Evolutionary conservation across 2,888 invertebrate species (phyloP), one percentile per base, ranked within the genome.

Genomic region (Siphonodentalium dalli): DNA sequence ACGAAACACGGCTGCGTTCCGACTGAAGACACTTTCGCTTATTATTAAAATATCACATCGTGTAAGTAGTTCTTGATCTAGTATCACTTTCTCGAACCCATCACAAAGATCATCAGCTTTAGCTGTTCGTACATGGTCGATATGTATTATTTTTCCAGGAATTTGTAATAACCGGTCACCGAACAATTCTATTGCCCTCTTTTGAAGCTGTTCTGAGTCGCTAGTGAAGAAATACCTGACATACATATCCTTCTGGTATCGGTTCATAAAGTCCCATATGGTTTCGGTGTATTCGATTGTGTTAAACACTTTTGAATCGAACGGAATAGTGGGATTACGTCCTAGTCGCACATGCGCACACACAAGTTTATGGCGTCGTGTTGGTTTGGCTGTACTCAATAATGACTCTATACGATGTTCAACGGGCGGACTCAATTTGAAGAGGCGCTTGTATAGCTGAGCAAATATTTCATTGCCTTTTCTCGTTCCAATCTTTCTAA

Each of bases 331-430:
- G 2, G 56, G 56, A 46, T 56, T 56, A 34, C 31, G 43, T 3
- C 60, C 60, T 11, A 38, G 27, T 0, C 60, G 46, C 3, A 60
- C 41, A 56, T 60, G 60, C 13, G 43, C 42, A 26, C 59, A 59
- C 4, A 52, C 35, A 9, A 57, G 15, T 8, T 39, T 20, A 20
- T n/a, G n/a, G 7, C 39, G 27, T n/a, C n/a, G n/a, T n/a, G n/a
- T n/a, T n/a, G n/a, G n/a, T n/a, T n/a, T n/a, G n/a, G n/a, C n/a
- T n/a, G n/a, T n/a, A 24, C 13, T 8, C 1, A 15, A 11, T 27
- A 53, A 50, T 3, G 41, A 13, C 5, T 15, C 26, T 3, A 53
- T 28, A 15, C 26, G 21, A 11, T 15, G 1, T 9, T n/a, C 11
- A 27, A 54, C 26, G 3, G 5, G 35, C 2, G 35, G n/a, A n/a